A percentile compares a stretch with the other conserved stretches of the same genome.
Conservation (phyloP, 2,113 vertebrate genomes). For the Coreoperca whiteheadi region DNA sequence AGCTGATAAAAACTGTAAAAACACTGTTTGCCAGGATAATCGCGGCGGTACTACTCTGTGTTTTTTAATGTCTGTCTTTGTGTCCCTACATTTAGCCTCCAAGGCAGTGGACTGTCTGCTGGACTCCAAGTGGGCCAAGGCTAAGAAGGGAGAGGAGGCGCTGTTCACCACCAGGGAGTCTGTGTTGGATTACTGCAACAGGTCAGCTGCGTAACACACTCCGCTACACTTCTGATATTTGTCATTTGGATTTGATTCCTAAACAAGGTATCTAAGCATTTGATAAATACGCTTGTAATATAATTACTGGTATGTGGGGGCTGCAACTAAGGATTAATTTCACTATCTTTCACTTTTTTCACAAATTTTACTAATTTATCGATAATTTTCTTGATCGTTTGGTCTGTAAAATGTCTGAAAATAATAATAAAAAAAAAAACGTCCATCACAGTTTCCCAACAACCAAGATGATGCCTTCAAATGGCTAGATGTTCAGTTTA, state of each 20-base stretch:
- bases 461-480: background rate
- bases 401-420: background rate
- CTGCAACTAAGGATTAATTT: background rate
- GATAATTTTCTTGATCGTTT: background rate
- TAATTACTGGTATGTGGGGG: background rate
- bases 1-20: background rate
- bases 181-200: constrained; percentile 97
- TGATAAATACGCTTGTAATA: background rate
- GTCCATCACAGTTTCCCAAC: background rate
- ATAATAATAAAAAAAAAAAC: too few relatives aligned
- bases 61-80: background rate
- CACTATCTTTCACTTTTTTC: too few relatives aligned
- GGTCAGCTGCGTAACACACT: constrained; percentile 76
- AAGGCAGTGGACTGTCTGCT: constrained; percentile 98
- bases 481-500: background rate
- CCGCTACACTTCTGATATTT: background rate
- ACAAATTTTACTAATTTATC: too few relatives aligned
- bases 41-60: background rate
- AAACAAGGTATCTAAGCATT: background rate
- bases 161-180: constrained; percentile 97
- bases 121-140: constrained; percentile 99
- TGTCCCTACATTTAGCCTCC: constrained; percentile 85
- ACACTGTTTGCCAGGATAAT: background rate
- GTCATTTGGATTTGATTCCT: background rate
- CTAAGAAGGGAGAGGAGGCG: constrained; percentile 96